These are phyloP conservation scores for Rhinolophus ferrumequinum DNA, from an alignment of 2,113 vertebrate species.

Conservation along the genomic window DNA sequence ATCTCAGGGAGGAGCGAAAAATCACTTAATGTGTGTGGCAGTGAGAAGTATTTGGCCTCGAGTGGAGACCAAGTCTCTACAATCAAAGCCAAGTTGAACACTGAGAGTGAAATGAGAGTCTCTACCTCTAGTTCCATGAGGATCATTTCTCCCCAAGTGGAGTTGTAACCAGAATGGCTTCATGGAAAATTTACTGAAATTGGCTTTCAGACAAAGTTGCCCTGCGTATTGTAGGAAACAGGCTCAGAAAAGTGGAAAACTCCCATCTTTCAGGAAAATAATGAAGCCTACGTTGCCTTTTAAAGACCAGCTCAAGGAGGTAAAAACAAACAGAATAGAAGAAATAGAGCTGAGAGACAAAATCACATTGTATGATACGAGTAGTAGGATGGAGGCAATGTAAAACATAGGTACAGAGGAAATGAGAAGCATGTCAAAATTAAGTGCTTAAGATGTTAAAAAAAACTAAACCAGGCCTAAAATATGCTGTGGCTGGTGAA, in stretches of 20 bases:
- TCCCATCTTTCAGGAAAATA: background rate
- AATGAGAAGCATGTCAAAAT: background rate
- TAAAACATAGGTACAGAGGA: background rate
- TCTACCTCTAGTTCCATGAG: background rate
- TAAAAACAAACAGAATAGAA: background rate
- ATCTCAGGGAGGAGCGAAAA: conserved; percentile 39
- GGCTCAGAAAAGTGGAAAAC: background rate
- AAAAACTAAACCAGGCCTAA: background rate
- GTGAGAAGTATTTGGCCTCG: conserved; percentile 4
- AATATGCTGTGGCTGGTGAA: background rate
- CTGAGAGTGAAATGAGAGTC: background rate
- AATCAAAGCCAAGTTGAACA: background rate
- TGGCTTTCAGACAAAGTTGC: background rate
- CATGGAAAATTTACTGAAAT: background rate
- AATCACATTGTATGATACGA: background rate
- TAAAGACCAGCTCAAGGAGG: background rate
- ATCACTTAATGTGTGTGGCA: background rate
- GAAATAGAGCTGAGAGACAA: background rate
- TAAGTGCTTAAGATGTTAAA: background rate
- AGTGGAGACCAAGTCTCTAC: background rate
- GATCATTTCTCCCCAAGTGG: background rate
- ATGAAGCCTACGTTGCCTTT: background rate
- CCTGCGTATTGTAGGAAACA: background rate
- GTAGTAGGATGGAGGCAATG: background rate
- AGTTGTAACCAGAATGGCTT: background rate